Percentiles rank a stretch among this genome's conserved stretches.
Evolutionary conservation across 2,797 vertebrate genomes (phyloP).

Genomic region (Mormyrus hasselquistii): DNA sequence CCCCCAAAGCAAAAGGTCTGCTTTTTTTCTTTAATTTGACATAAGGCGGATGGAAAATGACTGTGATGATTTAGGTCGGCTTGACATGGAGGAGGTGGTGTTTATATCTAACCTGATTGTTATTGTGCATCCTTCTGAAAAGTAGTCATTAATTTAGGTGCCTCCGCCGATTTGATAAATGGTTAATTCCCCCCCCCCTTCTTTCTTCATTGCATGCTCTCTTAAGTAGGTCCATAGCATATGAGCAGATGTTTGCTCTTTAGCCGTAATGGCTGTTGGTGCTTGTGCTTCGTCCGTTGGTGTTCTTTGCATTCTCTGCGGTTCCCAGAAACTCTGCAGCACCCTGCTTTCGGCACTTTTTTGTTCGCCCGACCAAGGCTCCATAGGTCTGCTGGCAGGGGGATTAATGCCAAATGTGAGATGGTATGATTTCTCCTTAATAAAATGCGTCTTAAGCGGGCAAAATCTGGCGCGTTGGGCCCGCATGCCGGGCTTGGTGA

Average conservation of each 20-base stretch:
- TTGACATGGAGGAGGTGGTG: background rate
- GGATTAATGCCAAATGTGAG: background rate
- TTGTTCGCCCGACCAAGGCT: background rate
- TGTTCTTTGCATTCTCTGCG: background rate
- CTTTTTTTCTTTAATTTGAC: background rate
- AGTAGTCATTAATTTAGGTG: background rate
- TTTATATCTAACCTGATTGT: background rate
- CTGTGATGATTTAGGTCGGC: background rate
- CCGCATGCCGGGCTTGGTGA: background rate
- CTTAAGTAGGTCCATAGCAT: background rate
- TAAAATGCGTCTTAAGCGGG: background rate
- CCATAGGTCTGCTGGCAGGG: background rate
- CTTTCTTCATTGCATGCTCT: background rate
- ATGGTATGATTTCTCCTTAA: background rate
- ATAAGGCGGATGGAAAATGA: background rate
- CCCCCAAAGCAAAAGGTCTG: background rate
- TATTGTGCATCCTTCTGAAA: background rate
- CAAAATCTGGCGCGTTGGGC: background rate
- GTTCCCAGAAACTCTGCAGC: background rate
- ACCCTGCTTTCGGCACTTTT: background rate
- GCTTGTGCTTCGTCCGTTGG: background rate
- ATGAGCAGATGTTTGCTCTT: background rate
- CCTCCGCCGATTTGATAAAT: background rate
- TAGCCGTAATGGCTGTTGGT: background rate
- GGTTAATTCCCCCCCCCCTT: too few species aligned